These are phyloP conservation scores for Agrochola lychnidis DNA, from an alignment of 2,888 invertebrate species.

Conservation along the genomic window DNA sequence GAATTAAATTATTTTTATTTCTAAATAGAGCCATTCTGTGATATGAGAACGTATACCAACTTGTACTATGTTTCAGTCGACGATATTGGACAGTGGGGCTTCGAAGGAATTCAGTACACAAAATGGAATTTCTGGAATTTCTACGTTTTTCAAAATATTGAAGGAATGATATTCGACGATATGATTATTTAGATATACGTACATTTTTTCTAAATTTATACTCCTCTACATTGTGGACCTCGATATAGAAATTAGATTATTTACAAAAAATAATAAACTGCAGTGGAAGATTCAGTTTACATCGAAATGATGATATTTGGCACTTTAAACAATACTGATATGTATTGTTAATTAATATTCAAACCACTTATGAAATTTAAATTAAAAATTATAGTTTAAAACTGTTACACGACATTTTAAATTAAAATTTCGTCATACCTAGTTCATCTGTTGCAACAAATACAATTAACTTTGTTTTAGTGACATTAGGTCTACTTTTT, in stretches of 20 bases:
- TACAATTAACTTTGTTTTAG: background rate
- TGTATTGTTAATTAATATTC: conserved; percentile 40
- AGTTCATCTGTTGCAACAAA: background rate
- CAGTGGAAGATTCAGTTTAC: background rate
- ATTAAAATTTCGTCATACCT: background rate
- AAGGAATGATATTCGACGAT: conserved; percentile 62
- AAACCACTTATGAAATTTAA: background rate
- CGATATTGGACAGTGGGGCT: conserved; percentile 35
- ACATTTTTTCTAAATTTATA: conserved; percentile 41
- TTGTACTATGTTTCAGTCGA: conserved; percentile 71
- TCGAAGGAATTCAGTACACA: conserved; percentile 40
- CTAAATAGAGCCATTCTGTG: conserved; percentile 61
- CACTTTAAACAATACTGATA: conserved; percentile 59
- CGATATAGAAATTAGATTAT: conserved; percentile 34
- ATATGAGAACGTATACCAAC: conserved; percentile 73
- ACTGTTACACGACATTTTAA: conserved; percentile 6
- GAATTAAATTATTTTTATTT: conserved; percentile 35
- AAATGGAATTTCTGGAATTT: conserved; percentile 36
- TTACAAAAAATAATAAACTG: conserved; percentile 10
- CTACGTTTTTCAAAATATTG: conserved; percentile 53
- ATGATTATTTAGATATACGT: conserved; percentile 59
- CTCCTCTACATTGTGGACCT: conserved; percentile 41
- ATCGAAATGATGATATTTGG: conserved; percentile 45
- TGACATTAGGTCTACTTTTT: background rate
- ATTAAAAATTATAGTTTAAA: background rate